These are phyloP conservation scores for Lamellibrachia satsuma DNA, from an alignment of 2,888 invertebrate genomes.

Conservation along the genomic window DNA sequence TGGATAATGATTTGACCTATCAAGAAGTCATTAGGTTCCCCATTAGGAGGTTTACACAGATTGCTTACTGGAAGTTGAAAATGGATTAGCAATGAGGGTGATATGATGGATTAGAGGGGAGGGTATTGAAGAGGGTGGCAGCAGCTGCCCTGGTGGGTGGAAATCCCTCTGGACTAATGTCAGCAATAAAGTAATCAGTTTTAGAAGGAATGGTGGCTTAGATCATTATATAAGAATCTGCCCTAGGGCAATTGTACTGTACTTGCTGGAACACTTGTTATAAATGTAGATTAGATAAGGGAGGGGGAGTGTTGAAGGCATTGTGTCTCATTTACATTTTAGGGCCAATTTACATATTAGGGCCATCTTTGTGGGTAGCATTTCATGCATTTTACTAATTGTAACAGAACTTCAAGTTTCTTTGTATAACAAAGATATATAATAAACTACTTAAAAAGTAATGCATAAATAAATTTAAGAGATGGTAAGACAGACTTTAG, in stretches of 20 bases:
- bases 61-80: neutral
- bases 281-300: neutral
- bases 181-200: neutral
- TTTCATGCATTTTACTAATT: neutral
- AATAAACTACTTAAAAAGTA: neutral
- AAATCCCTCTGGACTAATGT: neutral
- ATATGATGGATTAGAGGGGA: neutral
- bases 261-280: neutral
- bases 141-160: neutral
- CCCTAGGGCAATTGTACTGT: neutral
- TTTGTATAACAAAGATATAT: neutral
- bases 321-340: neutral
- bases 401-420: neutral
- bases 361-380: neutral
- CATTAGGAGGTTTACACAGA: neutral
- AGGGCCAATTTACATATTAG: neutral
- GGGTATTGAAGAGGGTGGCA: neutral
- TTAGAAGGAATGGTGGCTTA: neutral
- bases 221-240: neutral
- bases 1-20: neutral
- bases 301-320: neutral
- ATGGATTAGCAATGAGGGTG: neutral
- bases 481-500: neutral
- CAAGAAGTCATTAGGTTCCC: neutral
- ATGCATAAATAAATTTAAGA: neutral